Evolutionary conservation across 2,888 invertebrate species (phyloP), one percentile per base, ranked within the genome.

Genomic region (Cryptus viduatorius): DNA sequence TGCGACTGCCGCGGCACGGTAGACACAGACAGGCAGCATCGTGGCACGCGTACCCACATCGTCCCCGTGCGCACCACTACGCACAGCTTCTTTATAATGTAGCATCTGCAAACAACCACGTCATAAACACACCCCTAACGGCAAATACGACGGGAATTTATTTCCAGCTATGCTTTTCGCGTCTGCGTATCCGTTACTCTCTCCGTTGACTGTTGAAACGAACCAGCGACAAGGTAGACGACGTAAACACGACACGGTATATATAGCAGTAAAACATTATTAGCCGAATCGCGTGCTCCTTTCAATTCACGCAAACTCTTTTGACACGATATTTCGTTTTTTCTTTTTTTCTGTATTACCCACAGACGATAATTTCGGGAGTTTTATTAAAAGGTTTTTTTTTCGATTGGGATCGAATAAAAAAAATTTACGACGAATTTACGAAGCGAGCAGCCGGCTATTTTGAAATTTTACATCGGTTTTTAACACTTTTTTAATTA

Each of bases 51-150:
- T 78, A 71, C 65, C 76, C 46, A 37, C 56, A 56, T 56, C 56
- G 75, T 56, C 59, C 75, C 50, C 76, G n/a, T 14, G 61, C 88
- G 71, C 84, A 77, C 83, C 82, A 80, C 86, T 87, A 78, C 89
- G 85, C 87, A 88, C 89, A 89, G 89, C 90, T 90, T 91, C 91
- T 91, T 91, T 90, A 92, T 92, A 90, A 92, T 90, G 90, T 90
- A 89, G 87, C 91, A 88, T 89, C 90, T 88, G 90, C 90, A 89
- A 92, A 92, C 90, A 89, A 89, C 89, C 89, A 86, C 89, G 91
- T 92, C 92, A 92, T 92, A 92, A 92, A 92, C 92, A 91, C 92
- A 91, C 91, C 90, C 91, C 88, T 87, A 86, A 84, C 85, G 86
- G 88, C 86, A 89, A 90, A 88, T 87, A 85, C 76, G 50, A 56